Conservation (phyloP, 2,113 vertebrate genomes). For the Oreochromis niloticus region DNA sequence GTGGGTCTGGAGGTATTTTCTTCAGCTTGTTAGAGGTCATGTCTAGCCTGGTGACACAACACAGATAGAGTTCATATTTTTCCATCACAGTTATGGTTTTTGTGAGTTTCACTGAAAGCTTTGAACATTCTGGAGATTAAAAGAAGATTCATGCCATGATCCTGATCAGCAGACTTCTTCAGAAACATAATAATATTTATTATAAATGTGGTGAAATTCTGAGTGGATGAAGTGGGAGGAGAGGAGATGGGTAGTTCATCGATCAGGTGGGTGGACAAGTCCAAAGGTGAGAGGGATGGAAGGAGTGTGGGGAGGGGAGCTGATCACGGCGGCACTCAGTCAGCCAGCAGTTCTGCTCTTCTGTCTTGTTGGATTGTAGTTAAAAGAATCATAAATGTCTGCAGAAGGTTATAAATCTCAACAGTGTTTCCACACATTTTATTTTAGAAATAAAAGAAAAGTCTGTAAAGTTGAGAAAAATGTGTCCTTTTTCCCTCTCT, state of each 20-base stretch:
- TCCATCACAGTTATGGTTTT: background rate
- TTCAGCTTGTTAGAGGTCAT: constrained; percentile 84
- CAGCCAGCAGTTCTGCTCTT: background rate
- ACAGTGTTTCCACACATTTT: background rate
- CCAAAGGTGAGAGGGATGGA: background rate
- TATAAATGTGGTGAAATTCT: background rate
- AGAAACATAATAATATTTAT: background rate
- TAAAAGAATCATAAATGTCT: background rate
- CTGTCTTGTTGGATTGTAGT: background rate
- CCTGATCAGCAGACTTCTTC: accelerated
- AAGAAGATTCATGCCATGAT: background rate
- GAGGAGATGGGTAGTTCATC: background rate
- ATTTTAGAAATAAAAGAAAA: background rate
- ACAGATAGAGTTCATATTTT: background rate
- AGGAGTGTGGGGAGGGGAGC: background rate
- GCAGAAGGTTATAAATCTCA: background rate
- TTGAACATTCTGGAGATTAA: background rate
- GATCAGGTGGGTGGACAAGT: background rate
- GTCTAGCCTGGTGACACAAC: constrained; percentile 66
- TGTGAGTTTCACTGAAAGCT: background rate
- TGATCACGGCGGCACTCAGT: background rate
- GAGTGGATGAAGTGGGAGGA: background rate
- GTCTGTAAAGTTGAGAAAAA: background rate
- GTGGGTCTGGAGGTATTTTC: constrained; percentile 79
- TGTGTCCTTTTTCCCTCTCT: background rate